Evolutionary conservation across 2,113 vertebrate species (phyloP).

Genomic region (Boleophthalmus pectinirostris): DNA sequence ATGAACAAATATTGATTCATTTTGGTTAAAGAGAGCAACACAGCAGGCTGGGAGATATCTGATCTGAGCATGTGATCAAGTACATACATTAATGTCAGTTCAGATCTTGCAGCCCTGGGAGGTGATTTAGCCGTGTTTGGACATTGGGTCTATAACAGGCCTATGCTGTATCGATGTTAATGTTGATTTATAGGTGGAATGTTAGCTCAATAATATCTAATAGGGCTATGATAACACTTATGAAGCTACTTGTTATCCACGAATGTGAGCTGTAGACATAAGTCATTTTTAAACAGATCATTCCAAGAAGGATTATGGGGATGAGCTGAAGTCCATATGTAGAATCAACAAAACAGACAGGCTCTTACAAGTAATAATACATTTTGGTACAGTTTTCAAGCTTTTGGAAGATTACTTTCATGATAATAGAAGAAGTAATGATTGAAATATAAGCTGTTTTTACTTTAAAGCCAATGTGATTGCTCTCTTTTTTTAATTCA

Average conservation of each 20-base stretch:
- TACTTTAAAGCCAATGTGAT: too few species aligned
- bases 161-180: not conserved
- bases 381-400: too few species aligned
- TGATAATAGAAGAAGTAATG: too few species aligned
- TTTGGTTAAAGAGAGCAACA: not conserved
- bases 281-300: too few species aligned
- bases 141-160: not conserved
- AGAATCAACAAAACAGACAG: too few species aligned
- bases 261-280: too few species aligned
- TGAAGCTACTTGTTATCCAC: not conserved
- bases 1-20: not conserved
- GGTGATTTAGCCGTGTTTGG: not conserved
- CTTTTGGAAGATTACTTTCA: too few species aligned
- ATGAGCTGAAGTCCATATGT: too few species aligned
- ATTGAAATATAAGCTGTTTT: too few species aligned
- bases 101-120: not conserved
- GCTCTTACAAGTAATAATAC: too few species aligned
- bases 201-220: slow-evolving; percentile 2
- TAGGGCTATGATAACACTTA: not conserved
- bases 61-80: not conserved
- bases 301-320: too few species aligned
- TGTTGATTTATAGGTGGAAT: not conserved
- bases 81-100: not conserved
- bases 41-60: not conserved
- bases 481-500: too few species aligned